Evolutionary conservation across 2,888 invertebrate genomes (phyloP), one percentile per base, ranked within the genome.

Genomic region (Trisateles emortualis): DNA sequence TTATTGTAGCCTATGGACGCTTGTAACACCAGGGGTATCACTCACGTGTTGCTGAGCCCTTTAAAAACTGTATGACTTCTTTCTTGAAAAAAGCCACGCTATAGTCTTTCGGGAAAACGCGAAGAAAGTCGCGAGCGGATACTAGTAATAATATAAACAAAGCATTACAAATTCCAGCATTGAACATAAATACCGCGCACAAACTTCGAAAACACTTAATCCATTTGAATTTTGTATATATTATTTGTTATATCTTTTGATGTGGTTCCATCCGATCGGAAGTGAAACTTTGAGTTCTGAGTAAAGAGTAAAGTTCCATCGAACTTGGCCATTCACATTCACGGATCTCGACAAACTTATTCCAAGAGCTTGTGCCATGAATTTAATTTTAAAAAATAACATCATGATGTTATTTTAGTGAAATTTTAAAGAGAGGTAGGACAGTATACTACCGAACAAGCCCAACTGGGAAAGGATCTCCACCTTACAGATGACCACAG

Each of bases 291-390:
- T 24, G 55, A 64, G 62, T 70, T 64, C 41, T 53, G 52, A 68
- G 73, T 58, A 69, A 74, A 78, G 76, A 78, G 74, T 69, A 74
- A 79, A 79, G 79, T 81, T 81, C 48, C 46, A 54, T 57, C 63
- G 61, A 80, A 81, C 80, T 82, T 81, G 54, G 65, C 71, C 72
- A 78, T 80, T 72, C 72, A 65, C 55, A 56, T 71, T 63, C 67
- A 59, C 61, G 59, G 74, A 70, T 71, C 66, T 68, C 64, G 51
- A 51, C 50, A 51, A 78, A 81, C 75, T 81, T 71, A 50, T 44
- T 61, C 57, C 35, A 35, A 36, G 24, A 76, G 75, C 71, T 76
- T 79, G 58, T 56, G 64, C 71, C 62, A 72, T 72, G 76, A 73
- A 78, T 76, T 68, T 77, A 68, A 78, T 76, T 74, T 64, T 40